Base-by-base conservation (phyloP, 2,888 invertebrate species). In the Hypercompe scribonia region DNA sequence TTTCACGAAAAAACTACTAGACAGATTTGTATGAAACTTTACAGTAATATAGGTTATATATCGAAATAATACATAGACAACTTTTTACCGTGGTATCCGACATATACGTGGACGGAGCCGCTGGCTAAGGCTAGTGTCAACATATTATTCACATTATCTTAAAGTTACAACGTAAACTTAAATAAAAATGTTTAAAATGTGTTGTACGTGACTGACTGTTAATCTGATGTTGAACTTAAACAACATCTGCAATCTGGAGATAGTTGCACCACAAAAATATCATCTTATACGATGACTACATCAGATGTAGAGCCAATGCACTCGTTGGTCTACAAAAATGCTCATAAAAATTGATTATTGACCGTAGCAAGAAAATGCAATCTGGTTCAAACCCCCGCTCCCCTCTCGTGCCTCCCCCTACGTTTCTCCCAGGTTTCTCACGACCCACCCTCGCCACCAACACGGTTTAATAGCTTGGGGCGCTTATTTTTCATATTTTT, bases 271-370 rank as follows among this genome's bases (percentile, higher is more conserved):
- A 39, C 63, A 36, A 75, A 66, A 68, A 74, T 71, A 72, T 74
- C 72, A 61, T 77, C 46, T 72, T 71, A 65, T 72, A 74, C 71
- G 71, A 58, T 34, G 50, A 42, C 70, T 64, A 1, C 24, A 50
- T 66, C 71, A 64, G 70, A 64, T 74, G 75, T 77, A 77, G 73
- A 83, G 84, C 80, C 76, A 77, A 81, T 73, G 73, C 84, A 82
- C 81, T 82, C 84, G 82, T 84, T 86, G 89, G 90, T 90, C 90
- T 90, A 91, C 92, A 90, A 92, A 93, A 94, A 92, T 91, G 86
- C 88, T 90, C 93, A 92, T 94, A 94, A 94, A 94, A 94, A 94
- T 94, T 94, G 93, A 95, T 95, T 94, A 93, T 93, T 91, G 87
- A 87, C 90, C 91, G 90, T 89, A 91, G 93, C 92, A 93, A 93